A percentile compares a stretch with the other conserved stretches of the same genome.
Conservation (phyloP, 2,797 vertebrate genomes). For the Apogon hyalosoma region DNA sequence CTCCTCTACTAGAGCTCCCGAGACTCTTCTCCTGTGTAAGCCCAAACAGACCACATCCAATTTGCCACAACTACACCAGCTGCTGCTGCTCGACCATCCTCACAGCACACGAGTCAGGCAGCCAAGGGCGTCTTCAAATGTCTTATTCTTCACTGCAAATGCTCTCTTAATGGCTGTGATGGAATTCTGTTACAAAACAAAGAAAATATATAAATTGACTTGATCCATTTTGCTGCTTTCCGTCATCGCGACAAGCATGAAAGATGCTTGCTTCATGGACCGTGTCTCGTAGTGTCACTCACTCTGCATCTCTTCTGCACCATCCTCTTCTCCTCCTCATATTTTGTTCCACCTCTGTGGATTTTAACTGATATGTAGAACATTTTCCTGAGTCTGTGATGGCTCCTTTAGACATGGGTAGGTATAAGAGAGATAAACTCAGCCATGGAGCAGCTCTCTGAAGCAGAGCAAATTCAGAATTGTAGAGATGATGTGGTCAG, state of each 20-base stretch:
- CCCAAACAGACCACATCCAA: slow-evolving; percentile 41
- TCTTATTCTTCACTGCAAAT: slow-evolving; percentile 57
- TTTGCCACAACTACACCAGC: slow-evolving; percentile 63
- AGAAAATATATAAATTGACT: slow-evolving; percentile 33
- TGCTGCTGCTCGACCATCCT: slow-evolving; percentile 52
- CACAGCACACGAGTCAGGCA: slow-evolving; percentile 50
- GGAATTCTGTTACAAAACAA: slow-evolving; percentile 66
- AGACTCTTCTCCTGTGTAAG: slow-evolving; percentile 41
- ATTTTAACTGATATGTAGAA: slow-evolving; percentile 29
- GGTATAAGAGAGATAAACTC: neutral
- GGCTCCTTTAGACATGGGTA: slow-evolving; percentile 41
- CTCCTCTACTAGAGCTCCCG: slow-evolving; percentile 90
- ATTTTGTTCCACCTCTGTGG: slow-evolving; percentile 6
- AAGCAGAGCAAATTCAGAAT: slow-evolving; percentile 7
- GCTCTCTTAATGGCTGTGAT: slow-evolving; percentile 38
- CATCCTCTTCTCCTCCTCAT: neutral
- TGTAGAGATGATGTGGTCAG: slow-evolving; percentile 5
- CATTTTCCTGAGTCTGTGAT: slow-evolving; percentile 23
- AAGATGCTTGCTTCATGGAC: slow-evolving; percentile 32
- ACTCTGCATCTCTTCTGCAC: slow-evolving; percentile 7
- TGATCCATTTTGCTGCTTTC: slow-evolving; percentile 16
- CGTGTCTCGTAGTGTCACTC: neutral
- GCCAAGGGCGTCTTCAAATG: slow-evolving; percentile 42
- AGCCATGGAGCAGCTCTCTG: neutral
- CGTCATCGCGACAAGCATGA: slow-evolving; percentile 21